phyloP scores from a whole-genome alignment of 2,888 invertebrate species.

The Chrysolina oricalcia region DNA sequence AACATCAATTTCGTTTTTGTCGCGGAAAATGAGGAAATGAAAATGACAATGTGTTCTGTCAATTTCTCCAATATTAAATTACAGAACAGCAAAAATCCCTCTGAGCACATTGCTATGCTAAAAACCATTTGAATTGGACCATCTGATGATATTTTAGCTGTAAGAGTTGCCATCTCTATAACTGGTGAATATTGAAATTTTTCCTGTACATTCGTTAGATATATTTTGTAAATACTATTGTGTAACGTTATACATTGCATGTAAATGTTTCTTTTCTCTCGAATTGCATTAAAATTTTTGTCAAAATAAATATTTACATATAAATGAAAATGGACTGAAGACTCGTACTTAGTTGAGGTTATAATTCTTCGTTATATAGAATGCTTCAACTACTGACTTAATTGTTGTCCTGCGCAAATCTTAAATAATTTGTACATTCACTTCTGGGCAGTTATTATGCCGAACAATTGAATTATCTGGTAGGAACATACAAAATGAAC shows the following conservation, averaged over 20 bases:
- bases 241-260: slow-evolving; percentile 36
- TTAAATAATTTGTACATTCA: too few species aligned
- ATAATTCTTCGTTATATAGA: too few species aligned
- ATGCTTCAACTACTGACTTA: too few species aligned
- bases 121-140: neutral
- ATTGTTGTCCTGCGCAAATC: too few species aligned
- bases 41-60: too few species aligned
- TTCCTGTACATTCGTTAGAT: slow-evolving; percentile 42
- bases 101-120: neutral
- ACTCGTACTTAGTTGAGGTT: slow-evolving; percentile 25
- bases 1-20: too few species aligned
- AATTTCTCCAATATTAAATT: too few species aligned
- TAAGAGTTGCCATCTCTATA: neutral
- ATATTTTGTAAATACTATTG: slow-evolving; percentile 43
- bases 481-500: too few species aligned
- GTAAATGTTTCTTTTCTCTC: slow-evolving; percentile 1
- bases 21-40: too few species aligned
- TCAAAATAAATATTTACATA: neutral
- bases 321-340: slow-evolving; percentile 29
- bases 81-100: too few species aligned
- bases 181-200: neutral
- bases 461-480: too few species aligned
- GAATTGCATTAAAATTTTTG: neutral
- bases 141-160: neutral
- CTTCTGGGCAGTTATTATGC: too few species aligned